These are phyloP conservation scores for Drosophila jambulina DNA, from an alignment of 1,140 invertebrate species.

Conservation along the genomic window DNA sequence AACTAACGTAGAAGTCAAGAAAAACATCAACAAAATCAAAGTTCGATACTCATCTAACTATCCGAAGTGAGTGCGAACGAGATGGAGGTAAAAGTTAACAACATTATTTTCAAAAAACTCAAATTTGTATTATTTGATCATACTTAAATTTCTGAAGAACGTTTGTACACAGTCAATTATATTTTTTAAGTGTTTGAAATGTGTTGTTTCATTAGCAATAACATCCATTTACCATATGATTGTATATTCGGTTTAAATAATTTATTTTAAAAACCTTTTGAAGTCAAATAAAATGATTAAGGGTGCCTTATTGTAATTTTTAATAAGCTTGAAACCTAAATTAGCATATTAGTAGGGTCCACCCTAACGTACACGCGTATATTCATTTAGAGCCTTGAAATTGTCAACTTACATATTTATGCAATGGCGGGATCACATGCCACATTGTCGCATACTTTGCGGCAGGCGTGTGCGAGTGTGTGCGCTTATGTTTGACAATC, in stretches of 20 bases:
- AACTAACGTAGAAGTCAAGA: no score
- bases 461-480: conserved; percentile 30
- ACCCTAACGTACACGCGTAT: conserved; percentile 17
- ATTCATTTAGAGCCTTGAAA: conserved; percentile 66
- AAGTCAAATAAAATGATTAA: neutral
- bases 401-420: conserved; percentile 79
- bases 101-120: neutral
- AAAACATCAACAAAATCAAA: no score
- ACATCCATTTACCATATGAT: neutral
- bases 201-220: neutral
- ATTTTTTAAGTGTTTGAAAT: neutral
- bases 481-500: conserved; percentile 65
- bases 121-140: neutral
- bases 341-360: neutral
- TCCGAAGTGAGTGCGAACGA: neutral
- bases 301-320: neutral
- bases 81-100: no score
- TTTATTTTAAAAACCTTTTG: neutral
- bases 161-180: neutral
- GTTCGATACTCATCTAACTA: neutral
- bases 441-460: conserved; percentile 75
- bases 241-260: neutral
- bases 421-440: conserved; percentile 73
- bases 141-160: neutral
- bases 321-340: neutral